phyloP scores from a whole-genome alignment of 2,888 invertebrate genomes.

The Pachycephus smyrnensis region DNA sequence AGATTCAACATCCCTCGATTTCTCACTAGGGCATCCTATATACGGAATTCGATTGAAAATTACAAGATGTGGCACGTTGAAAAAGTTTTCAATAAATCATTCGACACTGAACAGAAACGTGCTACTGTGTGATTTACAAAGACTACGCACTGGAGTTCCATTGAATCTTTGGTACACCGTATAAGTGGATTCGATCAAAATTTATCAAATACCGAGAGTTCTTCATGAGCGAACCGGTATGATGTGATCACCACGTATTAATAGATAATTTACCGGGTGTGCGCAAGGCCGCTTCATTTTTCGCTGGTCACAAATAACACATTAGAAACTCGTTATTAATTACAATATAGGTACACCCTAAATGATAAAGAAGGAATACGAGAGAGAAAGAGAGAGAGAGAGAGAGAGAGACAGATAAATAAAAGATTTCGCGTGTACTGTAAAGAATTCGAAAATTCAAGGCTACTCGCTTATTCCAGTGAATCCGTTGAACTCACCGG shows the following conservation, averaged over 20 bases:
- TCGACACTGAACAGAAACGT: neutral
- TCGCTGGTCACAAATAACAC: constrained; percentile 3
- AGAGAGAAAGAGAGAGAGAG: no score
- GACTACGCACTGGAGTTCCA: neutral
- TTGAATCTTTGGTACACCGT: neutral
- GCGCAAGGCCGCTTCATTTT: constrained; percentile 5
- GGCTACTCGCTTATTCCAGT: neutral
- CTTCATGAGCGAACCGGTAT: constrained; percentile 8
- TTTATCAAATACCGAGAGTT: constrained; percentile 38
- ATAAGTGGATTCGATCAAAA: constrained; percentile 34
- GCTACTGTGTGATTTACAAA: constrained; percentile 18
- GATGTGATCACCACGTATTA: constrained; percentile 26
- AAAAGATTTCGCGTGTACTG: neutral
- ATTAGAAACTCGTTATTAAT: constrained; percentile 6
- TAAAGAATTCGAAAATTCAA: neutral
- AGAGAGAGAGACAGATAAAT: neutral
- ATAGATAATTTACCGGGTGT: constrained; percentile 21
- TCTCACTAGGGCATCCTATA: neutral
- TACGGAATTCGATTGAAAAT: neutral
- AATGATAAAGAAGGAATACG: neutral
- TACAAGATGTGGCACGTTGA: neutral
- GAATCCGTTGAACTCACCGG: neutral
- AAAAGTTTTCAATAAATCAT: neutral
- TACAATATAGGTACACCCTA: neutral
- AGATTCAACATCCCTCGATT: neutral